Percentiles rank a stretch among this genome's conserved stretches.
These are phyloP conservation scores for Montipora sp. DNA, from an alignment of 64 coral and sea anemone genomes.

Conservation along the genomic window DNA sequence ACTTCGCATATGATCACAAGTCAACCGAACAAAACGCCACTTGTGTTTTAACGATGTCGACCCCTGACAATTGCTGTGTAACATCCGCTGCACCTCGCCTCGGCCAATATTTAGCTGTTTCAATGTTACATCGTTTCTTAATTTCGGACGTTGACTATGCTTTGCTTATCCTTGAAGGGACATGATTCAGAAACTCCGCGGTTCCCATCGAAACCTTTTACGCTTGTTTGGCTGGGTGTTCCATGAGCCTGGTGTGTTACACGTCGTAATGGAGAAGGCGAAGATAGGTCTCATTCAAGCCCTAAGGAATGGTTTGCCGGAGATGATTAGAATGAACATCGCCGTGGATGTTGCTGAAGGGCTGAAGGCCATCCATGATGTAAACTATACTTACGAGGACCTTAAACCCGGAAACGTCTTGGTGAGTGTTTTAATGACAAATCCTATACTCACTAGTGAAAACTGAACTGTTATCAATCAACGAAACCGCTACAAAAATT, in stretches of 20 bases:
- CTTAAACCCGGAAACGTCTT: slow-evolving; percentile 64
- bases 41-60: too few relatives aligned
- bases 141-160: neutral
- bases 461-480: neutral
- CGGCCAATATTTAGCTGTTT: too few relatives aligned
- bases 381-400: slow-evolving; percentile 56
- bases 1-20: too few relatives aligned
- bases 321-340: slow-evolving; percentile 20
- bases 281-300: slow-evolving; percentile 12
- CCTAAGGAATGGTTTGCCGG: slow-evolving; percentile 29
- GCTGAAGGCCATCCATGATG: slow-evolving; percentile 47
- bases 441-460: too few relatives aligned
- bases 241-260: neutral
- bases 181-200: slow-evolving; percentile 28
- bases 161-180: slow-evolving; percentile 8
- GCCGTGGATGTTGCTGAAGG: slow-evolving; percentile 67
- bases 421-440: neutral
- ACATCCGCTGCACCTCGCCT: too few relatives aligned
- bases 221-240: slow-evolving; percentile 64
- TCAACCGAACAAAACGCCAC: too few relatives aligned
- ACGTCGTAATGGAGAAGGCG: slow-evolving; percentile 62
- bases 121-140: too few relatives aligned
- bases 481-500: neutral
- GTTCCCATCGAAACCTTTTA: slow-evolving; percentile 35
- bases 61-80: too few relatives aligned